Conservation (phyloP, 2,113 vertebrate genomes). For the Sphyrna mokarran region DNA sequence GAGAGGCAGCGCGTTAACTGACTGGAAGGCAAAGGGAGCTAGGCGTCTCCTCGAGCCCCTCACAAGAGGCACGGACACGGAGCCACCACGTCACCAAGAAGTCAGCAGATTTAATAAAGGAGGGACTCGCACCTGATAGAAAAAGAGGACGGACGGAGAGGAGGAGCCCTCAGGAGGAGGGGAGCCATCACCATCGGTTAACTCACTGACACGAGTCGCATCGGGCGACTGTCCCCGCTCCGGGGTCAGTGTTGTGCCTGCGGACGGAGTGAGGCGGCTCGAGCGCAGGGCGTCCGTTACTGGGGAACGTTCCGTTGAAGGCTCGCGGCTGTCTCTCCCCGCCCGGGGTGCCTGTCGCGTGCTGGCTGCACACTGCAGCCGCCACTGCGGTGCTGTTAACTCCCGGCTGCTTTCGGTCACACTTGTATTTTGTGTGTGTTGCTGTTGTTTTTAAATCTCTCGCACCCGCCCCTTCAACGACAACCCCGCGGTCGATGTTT, state of each 20-base stretch:
- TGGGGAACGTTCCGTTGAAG: background rate
- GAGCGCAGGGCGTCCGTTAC: background rate
- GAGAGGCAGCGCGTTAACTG: background rate
- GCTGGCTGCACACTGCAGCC: background rate
- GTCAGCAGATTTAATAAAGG: background rate
- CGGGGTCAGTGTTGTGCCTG: background rate
- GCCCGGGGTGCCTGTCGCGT: background rate
- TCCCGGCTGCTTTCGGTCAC: background rate
- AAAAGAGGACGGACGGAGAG: slow-evolving; percentile 41
- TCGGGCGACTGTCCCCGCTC: background rate
- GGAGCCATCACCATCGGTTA: too few relatives aligned
- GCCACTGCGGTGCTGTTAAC: background rate
- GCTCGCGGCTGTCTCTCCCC: background rate
- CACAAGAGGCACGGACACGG: background rate
- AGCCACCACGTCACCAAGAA: background rate
- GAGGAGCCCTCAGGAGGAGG: background rate
- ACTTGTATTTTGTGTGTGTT: background rate
- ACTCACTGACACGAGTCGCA: background rate
- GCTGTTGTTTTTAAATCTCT: background rate
- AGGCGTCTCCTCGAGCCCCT: background rate
- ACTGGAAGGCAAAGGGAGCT: background rate
- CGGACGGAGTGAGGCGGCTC: background rate
- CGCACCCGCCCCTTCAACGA: slow-evolving; percentile 13
- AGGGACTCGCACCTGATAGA: background rate
- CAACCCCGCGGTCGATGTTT: slow-evolving; percentile 39